Percentiles rank a stretch among this genome's conserved stretches.
These are phyloP conservation scores for Triops longicaudatus DNA, from an alignment of 1,140 invertebrate species.

Conservation along the genomic window DNA sequence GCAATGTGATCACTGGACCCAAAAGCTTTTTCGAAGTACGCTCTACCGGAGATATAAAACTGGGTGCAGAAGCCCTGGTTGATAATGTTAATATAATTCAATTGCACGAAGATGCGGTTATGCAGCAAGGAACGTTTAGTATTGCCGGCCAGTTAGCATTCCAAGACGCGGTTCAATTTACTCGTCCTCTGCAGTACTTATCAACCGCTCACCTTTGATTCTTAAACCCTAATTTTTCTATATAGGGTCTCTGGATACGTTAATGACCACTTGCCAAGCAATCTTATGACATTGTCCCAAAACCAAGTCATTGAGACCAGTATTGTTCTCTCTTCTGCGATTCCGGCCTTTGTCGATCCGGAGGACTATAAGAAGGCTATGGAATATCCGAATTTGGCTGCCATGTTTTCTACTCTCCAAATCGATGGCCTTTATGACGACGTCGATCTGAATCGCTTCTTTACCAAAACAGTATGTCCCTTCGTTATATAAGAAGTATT, in stretches of 20 bases:
- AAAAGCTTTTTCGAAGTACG: not conserved
- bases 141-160: not conserved
- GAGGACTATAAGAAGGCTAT: not conserved
- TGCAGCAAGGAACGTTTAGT: not conserved
- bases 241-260: not conserved
- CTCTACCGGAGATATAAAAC: not conserved
- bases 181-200: not conserved
- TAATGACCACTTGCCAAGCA: not conserved
- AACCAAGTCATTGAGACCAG: not conserved
- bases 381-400: not conserved
- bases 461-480: not conserved
- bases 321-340: not conserved
- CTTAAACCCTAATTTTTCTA: not conserved
- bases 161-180: not conserved
- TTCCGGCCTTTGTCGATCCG: not conserved
- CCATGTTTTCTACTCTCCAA: not conserved
- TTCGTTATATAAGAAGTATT: not conserved
- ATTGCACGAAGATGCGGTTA: not conserved
- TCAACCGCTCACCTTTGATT: not conserved
- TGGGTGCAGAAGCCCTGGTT: not conserved
- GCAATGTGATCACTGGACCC: not conserved
- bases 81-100: not conserved
- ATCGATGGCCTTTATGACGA: not conserved
- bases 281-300: not conserved
- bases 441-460: not conserved